A percentile compares a stretch with the other conserved stretches of the same genome.
Conservation (phyloP, 2,797 vertebrate genomes). For the Falco columbarius region DNA sequence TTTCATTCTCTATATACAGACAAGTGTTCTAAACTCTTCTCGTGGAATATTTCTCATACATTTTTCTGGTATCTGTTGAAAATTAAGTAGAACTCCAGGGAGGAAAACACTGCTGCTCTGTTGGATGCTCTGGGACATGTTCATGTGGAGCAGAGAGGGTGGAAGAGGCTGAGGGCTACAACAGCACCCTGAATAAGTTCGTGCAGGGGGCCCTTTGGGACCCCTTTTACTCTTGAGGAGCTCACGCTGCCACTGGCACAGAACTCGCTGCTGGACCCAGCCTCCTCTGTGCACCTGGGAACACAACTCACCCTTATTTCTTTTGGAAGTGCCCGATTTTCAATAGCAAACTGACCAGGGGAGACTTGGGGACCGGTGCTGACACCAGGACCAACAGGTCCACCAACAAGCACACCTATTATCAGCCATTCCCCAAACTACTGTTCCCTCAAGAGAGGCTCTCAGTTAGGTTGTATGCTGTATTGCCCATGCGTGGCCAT, state of each 20-base stretch:
- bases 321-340: background rate
- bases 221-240: background rate
- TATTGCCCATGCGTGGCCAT: accelerated
- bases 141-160: background rate
- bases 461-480: accelerated
- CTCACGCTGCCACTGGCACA: background rate
- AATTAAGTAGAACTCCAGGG: background rate
- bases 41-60: background rate
- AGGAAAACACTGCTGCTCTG: background rate
- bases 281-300: background rate
- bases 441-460: background rate
- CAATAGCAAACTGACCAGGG: background rate
- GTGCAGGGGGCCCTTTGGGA: background rate
- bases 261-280: accelerated
- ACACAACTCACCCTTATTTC: background rate
- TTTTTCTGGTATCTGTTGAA: background rate
- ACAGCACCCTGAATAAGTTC: background rate
- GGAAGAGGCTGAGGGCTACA: background rate
- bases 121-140: accelerated
- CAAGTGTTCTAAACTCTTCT: background rate
- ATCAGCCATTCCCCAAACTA: background rate
- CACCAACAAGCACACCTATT: background rate
- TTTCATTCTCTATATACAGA: background rate
- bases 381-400: background rate
- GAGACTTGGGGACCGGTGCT: background rate